phyloP scores from a whole-genome alignment of 2,113 vertebrate species.

The Proteles cristata region DNA sequence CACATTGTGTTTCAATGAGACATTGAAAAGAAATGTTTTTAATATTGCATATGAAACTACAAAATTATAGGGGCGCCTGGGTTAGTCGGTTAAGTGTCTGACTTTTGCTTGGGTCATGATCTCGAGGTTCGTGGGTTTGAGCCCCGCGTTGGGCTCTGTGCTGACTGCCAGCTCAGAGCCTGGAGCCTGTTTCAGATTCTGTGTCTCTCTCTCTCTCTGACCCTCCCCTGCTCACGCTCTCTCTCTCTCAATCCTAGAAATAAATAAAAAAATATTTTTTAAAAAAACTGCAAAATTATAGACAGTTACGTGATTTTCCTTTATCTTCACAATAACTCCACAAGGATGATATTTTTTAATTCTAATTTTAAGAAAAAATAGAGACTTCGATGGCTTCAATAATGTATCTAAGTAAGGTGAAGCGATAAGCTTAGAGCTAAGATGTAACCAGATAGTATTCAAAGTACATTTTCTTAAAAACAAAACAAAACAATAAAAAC shows the following conservation, averaged over 20 bases:
- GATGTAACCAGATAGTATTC: background rate
- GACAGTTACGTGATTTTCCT: background rate
- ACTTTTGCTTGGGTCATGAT: too few species aligned
- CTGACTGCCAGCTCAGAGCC: too few species aligned
- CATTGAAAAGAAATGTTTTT: background rate
- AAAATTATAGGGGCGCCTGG: background rate
- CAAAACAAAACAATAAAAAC: too few species aligned
- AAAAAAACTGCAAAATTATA: background rate
- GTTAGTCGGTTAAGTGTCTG: too few species aligned
- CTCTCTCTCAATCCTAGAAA: too few species aligned
- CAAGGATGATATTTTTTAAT: background rate
- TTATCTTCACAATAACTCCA: background rate
- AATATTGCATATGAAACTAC: background rate
- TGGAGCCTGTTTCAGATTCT: too few species aligned
- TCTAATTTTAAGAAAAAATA: background rate
- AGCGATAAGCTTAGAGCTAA: background rate
- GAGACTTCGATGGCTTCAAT: background rate
- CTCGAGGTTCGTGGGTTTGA: too few species aligned
- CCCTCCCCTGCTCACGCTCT: too few species aligned
- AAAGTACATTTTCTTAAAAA: background rate
- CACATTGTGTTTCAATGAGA: background rate
- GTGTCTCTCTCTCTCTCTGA: too few species aligned
- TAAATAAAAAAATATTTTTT: too few species aligned
- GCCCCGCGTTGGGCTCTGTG: too few species aligned
- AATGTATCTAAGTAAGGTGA: background rate